A percentile compares a stretch with the other conserved stretches of the same genome.
Evolutionary conservation across 2,797 vertebrate genomes (phyloP).

Genomic region (Pangasius larnaudii): DNA sequence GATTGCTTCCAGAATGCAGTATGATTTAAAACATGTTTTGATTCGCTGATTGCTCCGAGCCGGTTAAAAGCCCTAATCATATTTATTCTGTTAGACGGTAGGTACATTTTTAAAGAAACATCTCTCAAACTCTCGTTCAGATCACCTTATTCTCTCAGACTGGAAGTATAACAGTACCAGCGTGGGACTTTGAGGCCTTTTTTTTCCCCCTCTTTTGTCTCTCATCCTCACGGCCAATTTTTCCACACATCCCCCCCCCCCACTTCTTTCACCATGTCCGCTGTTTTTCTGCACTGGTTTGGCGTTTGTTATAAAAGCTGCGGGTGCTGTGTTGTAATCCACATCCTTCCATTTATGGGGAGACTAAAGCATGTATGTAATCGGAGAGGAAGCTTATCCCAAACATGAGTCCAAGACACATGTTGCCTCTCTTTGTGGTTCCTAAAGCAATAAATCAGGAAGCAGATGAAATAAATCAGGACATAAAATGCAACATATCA

Average conservation of each 20-base stretch:
- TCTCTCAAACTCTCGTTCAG: background rate
- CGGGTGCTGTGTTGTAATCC: constrained; percentile 41
- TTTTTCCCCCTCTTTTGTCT: background rate
- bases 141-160: background rate
- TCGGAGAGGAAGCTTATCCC: constrained; percentile 40
- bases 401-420: constrained; percentile 46
- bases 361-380: constrained; percentile 38
- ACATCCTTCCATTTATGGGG: constrained; percentile 52
- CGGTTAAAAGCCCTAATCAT: constrained; percentile 12
- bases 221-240: background rate
- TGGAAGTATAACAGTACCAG: background rate
- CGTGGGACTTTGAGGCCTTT: background rate
- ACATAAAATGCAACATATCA: constrained; percentile 15
- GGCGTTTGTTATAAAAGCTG: constrained; percentile 47
- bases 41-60: constrained; percentile 24
- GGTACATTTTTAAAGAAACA: background rate
- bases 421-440: constrained; percentile 35
- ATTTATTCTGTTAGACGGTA: background rate
- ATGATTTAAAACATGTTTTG: constrained; percentile 31
- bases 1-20: constrained; percentile 46
- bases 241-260: background rate
- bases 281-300: constrained; percentile 24
- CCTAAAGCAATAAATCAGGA: constrained; percentile 33
- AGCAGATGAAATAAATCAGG: constrained; percentile 8
- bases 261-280: constrained; percentile 24